These are phyloP conservation scores for Scaptodrosophila latifasciaeformis DNA, from an alignment of 2,888 invertebrate species.

Conservation along the genomic window DNA sequence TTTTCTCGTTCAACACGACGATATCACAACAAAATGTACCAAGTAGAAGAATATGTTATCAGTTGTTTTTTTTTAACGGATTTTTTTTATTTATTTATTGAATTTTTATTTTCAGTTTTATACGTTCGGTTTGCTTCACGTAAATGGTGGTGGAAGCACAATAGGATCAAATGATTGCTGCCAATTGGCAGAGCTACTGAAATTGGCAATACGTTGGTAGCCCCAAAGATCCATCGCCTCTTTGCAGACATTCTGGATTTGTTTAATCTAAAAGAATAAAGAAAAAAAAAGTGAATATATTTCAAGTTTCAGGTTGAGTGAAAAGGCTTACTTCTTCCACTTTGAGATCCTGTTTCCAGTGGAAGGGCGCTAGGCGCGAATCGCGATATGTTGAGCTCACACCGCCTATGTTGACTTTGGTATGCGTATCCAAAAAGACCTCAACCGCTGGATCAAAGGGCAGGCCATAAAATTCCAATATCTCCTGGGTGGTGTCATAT, in stretches of 20 bases:
- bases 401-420: conserved; percentile 85
- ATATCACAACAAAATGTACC: conserved; percentile 69
- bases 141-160: conserved; percentile 73
- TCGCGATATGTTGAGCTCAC: conserved; percentile 91
- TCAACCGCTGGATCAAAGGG: conserved; percentile 82
- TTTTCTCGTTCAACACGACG: conserved; percentile 66
- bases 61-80: too few relatives aligned
- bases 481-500: conserved; percentile 80
- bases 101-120: conserved; percentile 42
- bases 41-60: conserved; percentile 65
- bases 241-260: conserved; percentile 81
- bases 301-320: not conserved
- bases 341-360: conserved; percentile 86
- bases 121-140: conserved; percentile 62
- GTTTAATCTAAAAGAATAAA: conserved; percentile 61
- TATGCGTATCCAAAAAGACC: conserved; percentile 87
- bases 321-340: conserved; percentile 79
- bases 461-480: conserved; percentile 86
- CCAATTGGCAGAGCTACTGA: conserved; percentile 75
- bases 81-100: conserved; percentile 5
- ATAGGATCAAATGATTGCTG: conserved; percentile 79
- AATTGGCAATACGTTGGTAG: conserved; percentile 80
- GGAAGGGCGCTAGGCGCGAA: conserved; percentile 89
- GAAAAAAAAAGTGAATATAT: not conserved
- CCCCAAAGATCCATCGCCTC: conserved; percentile 91